Percentiles rank a stretch among this genome's conserved stretches.
Conservation (phyloP, 2,888 invertebrate species). For the Lucinisca nassula region DNA sequence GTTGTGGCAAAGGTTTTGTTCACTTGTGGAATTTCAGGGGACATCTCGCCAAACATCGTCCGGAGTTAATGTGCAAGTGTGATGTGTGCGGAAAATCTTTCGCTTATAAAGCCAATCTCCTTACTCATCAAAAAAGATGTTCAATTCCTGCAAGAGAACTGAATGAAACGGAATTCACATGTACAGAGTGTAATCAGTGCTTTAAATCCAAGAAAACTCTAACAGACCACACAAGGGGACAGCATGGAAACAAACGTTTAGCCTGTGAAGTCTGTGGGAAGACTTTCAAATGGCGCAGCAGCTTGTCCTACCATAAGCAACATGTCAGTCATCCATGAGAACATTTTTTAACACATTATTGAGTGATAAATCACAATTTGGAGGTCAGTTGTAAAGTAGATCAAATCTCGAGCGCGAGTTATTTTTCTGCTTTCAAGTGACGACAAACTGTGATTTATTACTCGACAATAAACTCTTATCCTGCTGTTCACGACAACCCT, state of each 20-base stretch:
- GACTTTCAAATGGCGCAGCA: neutral
- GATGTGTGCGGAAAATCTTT: neutral
- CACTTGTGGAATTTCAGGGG: too few species aligned
- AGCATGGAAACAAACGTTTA: neutral
- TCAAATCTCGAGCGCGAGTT: too few species aligned
- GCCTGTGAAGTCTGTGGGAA: neutral
- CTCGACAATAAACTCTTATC: too few species aligned
- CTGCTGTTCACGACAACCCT: too few species aligned
- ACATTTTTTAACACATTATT: too few species aligned
- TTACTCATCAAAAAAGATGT: neutral
- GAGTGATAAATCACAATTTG: too few species aligned
- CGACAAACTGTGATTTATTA: too few species aligned
- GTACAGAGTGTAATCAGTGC: neutral
- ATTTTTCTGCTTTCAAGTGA: too few species aligned
- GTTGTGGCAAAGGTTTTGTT: too few species aligned
- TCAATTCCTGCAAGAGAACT: neutral
- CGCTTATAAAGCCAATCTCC: neutral
- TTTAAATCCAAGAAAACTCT: neutral
- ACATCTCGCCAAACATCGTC: too few species aligned
- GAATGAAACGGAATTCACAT: neutral
- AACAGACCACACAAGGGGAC: neutral
- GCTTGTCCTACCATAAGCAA: neutral
- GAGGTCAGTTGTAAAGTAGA: too few species aligned
- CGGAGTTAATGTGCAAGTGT: too few species aligned
- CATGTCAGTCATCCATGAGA: neutral